Conservation (phyloP, 1,140 invertebrate genomes). For the Zaprionus ornatus region DNA sequence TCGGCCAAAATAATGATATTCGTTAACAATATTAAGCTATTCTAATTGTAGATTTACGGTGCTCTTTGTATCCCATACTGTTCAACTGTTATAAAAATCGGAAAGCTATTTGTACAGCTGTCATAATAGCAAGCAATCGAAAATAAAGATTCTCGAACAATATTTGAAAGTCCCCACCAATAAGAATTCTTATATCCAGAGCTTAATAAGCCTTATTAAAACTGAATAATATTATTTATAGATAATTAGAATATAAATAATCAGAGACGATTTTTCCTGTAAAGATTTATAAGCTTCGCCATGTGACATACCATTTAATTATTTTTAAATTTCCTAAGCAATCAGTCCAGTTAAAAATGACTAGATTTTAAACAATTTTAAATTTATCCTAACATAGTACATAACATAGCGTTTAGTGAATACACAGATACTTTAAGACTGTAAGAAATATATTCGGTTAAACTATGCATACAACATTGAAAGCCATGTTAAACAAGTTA, state of each 20-base stretch:
- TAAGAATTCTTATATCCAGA: not conserved
- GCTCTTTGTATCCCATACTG: not conserved
- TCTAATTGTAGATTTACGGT: not conserved
- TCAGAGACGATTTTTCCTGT: too few relatives aligned
- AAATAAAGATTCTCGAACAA: conserved; percentile 8
- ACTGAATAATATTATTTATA: conserved; percentile 11
- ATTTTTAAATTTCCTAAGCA: too few relatives aligned
- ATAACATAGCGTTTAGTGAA: conserved; percentile 55
- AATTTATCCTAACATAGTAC: conserved; percentile 23
- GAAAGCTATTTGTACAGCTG: not conserved
- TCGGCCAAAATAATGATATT: too few relatives aligned
- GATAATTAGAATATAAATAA: conserved; percentile 48
- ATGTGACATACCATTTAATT: too few relatives aligned
- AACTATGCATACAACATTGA: conserved; percentile 64
- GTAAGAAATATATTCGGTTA: conserved; percentile 36
- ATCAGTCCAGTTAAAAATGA: too few relatives aligned
- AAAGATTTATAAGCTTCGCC: too few relatives aligned
- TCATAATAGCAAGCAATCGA: conserved; percentile 58
- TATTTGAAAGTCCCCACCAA: conserved; percentile 40
- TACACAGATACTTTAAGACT: conserved; percentile 37
- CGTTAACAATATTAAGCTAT: too few relatives aligned
- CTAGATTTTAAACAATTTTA: not conserved
- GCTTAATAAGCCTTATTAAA: too few relatives aligned
- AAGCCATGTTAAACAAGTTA: conserved; percentile 65
- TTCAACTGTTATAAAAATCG: too few relatives aligned